A percentile compares a stretch with the other conserved stretches of the same genome.
phyloP scores from a whole-genome alignment of 2,113 vertebrate genomes.

The Marmota flaviventris region DNA sequence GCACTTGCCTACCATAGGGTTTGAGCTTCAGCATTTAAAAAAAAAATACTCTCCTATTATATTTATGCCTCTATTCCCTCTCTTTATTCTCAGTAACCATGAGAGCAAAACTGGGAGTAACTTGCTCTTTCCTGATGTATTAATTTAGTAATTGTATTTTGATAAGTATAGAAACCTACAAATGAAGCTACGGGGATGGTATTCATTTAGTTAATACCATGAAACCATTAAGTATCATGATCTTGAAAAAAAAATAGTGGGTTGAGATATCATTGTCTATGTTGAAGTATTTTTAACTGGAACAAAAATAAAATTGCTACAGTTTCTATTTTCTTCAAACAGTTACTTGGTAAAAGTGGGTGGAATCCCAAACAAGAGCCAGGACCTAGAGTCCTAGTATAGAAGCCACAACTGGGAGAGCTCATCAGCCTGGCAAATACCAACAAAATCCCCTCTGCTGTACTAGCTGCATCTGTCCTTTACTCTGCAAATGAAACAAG shows the following conservation, averaged over 20 bases:
- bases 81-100: background rate
- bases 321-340: conserved; percentile 77
- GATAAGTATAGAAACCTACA: conserved; percentile 45
- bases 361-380: background rate
- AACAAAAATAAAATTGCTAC: conserved; percentile 69
- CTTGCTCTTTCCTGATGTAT: background rate
- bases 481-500: conserved; percentile 16
- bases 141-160: background rate
- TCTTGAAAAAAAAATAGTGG: conserved; percentile 41
- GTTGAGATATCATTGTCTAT: background rate
- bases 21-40: background rate
- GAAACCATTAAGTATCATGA: conserved; percentile 12
- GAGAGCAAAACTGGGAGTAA: background rate
- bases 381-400: conserved; percentile 75
- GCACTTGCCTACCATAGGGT: background rate
- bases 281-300: conserved; percentile 66
- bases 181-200: background rate
- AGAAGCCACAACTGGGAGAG: conserved; percentile 84
- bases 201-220: background rate
- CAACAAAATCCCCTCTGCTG: conserved; percentile 71
- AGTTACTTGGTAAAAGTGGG: conserved; percentile 74
- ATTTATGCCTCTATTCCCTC: background rate
- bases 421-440: conserved; percentile 74
- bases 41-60: background rate
- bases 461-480: conserved; percentile 75